Base-by-base conservation (phyloP, 2,888 invertebrate genomes). In the Papilio demoleus region DNA sequence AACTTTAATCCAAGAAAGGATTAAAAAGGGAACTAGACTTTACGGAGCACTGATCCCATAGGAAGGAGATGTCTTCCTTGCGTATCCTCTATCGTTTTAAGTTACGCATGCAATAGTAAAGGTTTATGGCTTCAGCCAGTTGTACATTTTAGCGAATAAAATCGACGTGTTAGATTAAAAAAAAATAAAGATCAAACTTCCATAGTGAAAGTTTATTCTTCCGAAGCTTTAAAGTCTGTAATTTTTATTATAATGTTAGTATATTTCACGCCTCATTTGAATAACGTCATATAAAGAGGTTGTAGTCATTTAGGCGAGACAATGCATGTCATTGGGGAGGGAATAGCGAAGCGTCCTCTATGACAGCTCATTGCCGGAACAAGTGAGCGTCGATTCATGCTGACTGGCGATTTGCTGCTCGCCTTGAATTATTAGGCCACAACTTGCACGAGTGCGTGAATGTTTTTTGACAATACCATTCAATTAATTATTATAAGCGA, bases 371-470 rank as follows among this genome's bases (percentile, higher is more conserved):
- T 64, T 47, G 59, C 50, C 38, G 47, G 36, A 59, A 68, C 59
- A 68, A 68, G 68, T 31, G 47, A 58, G 42, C 42, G 63, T 45
- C 47, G n/a, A 24, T 40, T 68, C 68, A 68, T 68, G 68, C 68
- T 68, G 64, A 68, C 63, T 68, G 42, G 68, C 58, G 47, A 58
- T 47, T 68, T 47, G 24, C 24, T 36, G 34, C 27, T 40, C 14
- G 24, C 47, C 1, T 27, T 68, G 68, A 68, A 64, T 68, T 68
- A 68, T 68, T 40, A 58, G 38, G 17, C 47, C 6, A 24, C 47
- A 11, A 22, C 56, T 27, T 24, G 22, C 17, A 42, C 22, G 47
- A 59, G 59, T 66, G 47, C 38, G 31, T 59, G 59, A 63, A 47
- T 68, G 38, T 64, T 59, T 47, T 59, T 64, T 22, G 45, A 47